phyloP scores from a whole-genome alignment of 2,797 vertebrate species.

The Pseudochaenichthys georgianus region DNA sequence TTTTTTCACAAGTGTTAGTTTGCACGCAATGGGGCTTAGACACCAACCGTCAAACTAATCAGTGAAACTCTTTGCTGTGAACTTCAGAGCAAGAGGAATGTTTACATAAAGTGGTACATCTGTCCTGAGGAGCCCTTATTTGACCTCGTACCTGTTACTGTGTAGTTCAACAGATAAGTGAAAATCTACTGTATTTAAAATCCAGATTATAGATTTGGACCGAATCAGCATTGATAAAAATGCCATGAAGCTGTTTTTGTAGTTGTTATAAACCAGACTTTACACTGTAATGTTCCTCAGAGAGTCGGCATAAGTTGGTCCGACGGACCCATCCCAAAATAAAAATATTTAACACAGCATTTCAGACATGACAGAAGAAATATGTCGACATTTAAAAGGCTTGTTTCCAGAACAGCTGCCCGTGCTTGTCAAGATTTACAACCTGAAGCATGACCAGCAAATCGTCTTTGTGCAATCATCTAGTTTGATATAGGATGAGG shows the following conservation, averaged over 20 bases:
- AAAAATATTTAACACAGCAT: constrained; percentile 32
- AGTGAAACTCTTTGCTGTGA: constrained; percentile 25
- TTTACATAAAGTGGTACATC: constrained; percentile 17
- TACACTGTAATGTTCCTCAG: constrained; percentile 1
- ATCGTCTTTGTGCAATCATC: neutral
- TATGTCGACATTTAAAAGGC: constrained; percentile 35
- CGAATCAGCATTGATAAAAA: constrained; percentile 13
- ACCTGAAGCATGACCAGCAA: constrained; percentile 11
- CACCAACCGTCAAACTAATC: constrained; percentile 21
- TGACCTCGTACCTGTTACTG: constrained; percentile 12
- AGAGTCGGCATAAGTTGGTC: constrained; percentile 13
- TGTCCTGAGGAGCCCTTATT: constrained; percentile 12
- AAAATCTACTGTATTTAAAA: neutral
- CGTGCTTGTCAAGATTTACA: constrained; percentile 40
- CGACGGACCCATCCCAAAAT: constrained; percentile 29
- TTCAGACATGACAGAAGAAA: constrained; percentile 33
- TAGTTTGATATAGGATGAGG: constrained; percentile 5
- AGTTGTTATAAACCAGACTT: neutral
- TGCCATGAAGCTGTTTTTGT: neutral
- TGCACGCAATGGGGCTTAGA: neutral
- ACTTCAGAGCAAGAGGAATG: constrained; percentile 24
- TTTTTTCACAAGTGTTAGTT: constrained; percentile 16
- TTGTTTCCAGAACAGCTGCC: constrained; percentile 32
- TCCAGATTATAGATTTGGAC: constrained; percentile 9
- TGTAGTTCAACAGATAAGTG: neutral